Base-by-base conservation (phyloP, 2,113 vertebrate genomes). In the Mola mola region DNA sequence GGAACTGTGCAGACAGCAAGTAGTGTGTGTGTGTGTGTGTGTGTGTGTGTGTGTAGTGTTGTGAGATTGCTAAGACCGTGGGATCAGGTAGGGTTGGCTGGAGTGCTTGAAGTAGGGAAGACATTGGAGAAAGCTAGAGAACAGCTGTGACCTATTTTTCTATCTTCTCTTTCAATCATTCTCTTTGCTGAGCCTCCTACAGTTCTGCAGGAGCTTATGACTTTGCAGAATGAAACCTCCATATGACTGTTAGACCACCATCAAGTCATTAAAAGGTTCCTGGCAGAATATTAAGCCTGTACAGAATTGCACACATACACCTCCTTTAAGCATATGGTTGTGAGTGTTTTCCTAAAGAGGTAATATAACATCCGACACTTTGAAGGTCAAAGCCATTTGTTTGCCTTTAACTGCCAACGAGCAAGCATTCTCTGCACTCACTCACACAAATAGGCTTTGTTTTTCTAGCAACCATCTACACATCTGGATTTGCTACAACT, bases 81-180 rank as follows among this genome's bases (percentile, higher is more conserved):
- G 71, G 59, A 26, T 34, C 46, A 34, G 28, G 24, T 60, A 16
- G 5, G 37, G 31, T 65, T 81, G 73, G 76, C 60, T 64, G 52
- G 24, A 49, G 52, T 25, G 43, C 52, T 82, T 52, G 47, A 42
- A 61, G 42, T 22, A 15, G 24, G n/a, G 53, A 52, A 57, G 47
- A 20, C 10, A 5, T 34, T 48, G 22, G 28, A 40, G 48, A 79
- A 63, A 81, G 71, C 86, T 82, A 34, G 64, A 82, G 73, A 84
- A 79, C 86, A 88, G 86, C 83, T 88, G 86, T 88, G 86, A 82
- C 86, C 86, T 80, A 88, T 72, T 84, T 88, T 65, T 75, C 50
- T 46, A 28, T 69, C 40, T 42, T 33, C 43, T 69, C 56, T 69
- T 76, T 78, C 75, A 58, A 40, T 79, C 51, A 53, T 20, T 57